These are phyloP conservation scores for Alethe castanea DNA, from an alignment of 2,113 vertebrate species.

Conservation along the genomic window DNA sequence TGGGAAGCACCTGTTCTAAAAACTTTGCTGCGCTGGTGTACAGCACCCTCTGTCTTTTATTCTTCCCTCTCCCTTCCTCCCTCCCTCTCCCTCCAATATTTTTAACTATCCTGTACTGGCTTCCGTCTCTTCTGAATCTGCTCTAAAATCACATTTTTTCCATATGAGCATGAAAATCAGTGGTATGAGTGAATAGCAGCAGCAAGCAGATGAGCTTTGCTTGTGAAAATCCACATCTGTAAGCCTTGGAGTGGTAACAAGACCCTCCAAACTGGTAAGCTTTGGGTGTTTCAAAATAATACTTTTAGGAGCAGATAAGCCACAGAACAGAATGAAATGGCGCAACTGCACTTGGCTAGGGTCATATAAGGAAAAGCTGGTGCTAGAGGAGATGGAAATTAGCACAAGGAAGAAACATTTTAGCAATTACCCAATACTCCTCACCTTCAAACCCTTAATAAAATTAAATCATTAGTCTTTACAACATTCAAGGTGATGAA, in stretches of 20 bases:
- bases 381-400: conserved; percentile 22
- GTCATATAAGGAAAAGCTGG: conserved; percentile 5
- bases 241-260: neutral
- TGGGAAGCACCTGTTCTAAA: neutral
- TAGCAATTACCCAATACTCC: conserved; percentile 18
- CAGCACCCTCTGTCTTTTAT: neutral
- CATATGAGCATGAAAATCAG: neutral
- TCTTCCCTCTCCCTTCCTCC: neutral
- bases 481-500: conserved; percentile 31
- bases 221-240: neutral
- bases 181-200: neutral
- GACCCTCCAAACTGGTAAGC: neutral
- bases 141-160: neutral
- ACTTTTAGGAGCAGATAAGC: neutral
- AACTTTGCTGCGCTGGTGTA: neutral
- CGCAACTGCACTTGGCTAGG: neutral
- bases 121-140: neutral
- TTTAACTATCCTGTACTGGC: neutral
- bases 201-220: neutral
- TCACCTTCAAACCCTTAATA: conserved; percentile 43
- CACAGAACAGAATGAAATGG: neutral
- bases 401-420: conserved; percentile 20
- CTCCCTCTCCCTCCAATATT: neutral
- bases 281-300: neutral
- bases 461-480: conserved; percentile 57